These are phyloP conservation scores for Chrysemys picta DNA, from an alignment of 2,113 vertebrate species.

Conservation along the genomic window DNA sequence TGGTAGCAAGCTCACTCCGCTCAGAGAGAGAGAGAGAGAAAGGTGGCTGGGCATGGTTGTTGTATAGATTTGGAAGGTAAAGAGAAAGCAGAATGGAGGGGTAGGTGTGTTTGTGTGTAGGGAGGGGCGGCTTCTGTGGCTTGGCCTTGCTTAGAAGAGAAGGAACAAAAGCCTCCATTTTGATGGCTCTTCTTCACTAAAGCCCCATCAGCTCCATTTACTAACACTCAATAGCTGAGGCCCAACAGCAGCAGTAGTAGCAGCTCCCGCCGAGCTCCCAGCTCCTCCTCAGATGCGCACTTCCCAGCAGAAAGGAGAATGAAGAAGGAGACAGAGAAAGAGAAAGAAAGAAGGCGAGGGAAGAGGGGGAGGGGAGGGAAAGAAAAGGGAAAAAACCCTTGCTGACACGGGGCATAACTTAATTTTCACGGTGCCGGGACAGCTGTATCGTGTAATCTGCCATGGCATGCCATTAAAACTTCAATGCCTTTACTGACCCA, in stretches of 20 bases:
- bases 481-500: constrained; percentile 99
- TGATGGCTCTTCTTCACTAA: constrained; percentile 73
- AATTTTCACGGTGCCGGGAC: constrained; percentile 99
- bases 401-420: constrained; percentile 99
- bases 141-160: constrained; percentile 27
- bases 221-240: constrained; percentile 80
- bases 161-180: constrained; percentile 81
- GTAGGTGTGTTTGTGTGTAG: background rate
- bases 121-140: constrained; percentile 17
- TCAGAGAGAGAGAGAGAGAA: fast-evolving
- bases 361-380: constrained; percentile 70
- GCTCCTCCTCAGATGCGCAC: constrained; percentile 78
- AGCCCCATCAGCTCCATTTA: constrained; percentile 85
- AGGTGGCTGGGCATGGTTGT: fast-evolving
- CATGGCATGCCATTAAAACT: constrained; percentile 98
- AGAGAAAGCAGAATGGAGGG: background rate
- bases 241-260: constrained; percentile 58
- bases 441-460: constrained; percentile 99
- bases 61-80: background rate
- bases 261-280: constrained; percentile 64
- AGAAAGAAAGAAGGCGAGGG: constrained; percentile 56
- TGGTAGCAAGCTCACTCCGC: fast-evolving
- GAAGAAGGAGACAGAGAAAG: constrained; percentile 58
- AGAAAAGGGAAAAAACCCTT: constrained; percentile 86
- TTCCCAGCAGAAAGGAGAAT: constrained; percentile 79